phyloP scores from a whole-genome alignment of 2,888 invertebrate genomes.

The Phasia obesa region DNA sequence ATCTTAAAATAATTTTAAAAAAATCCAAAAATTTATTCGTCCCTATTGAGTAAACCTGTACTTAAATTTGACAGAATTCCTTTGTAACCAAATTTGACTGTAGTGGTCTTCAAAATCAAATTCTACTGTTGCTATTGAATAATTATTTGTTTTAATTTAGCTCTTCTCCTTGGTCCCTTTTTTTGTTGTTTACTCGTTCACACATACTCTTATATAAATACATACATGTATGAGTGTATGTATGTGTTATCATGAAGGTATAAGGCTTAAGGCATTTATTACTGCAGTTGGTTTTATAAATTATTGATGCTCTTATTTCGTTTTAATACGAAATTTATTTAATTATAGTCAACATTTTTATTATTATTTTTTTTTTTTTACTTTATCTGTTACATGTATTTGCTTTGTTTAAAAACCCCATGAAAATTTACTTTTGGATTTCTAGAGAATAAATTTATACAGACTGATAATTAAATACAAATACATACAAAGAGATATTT shows the following conservation, averaged over 20 bases:
- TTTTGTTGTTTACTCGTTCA: too few relatives aligned
- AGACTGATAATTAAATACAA: neutral
- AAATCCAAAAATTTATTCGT: too few relatives aligned
- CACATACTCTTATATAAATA: too few relatives aligned
- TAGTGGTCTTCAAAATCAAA: too few relatives aligned
- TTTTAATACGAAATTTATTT: conserved; percentile 65
- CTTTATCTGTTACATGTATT: neutral
- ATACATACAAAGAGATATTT: neutral
- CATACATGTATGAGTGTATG: too few relatives aligned
- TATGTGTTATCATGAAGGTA: neutral
- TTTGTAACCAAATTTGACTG: too few relatives aligned
- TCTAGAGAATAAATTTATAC: neutral
- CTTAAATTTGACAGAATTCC: too few relatives aligned
- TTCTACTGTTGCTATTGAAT: too few relatives aligned
- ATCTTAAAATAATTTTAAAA: too few relatives aligned
- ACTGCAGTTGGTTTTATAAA: conserved; percentile 66
- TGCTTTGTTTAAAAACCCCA: neutral
- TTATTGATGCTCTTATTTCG: conserved; percentile 62
- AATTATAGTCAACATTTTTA: conserved; percentile 44
- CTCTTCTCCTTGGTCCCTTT: too few relatives aligned
- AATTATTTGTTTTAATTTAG: too few relatives aligned
- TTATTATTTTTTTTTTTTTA: neutral
- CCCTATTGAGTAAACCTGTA: too few relatives aligned
- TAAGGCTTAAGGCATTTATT: conserved; percentile 61
- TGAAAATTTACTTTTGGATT: conserved; percentile 2